Evolutionary conservation across 2,113 vertebrate species (phyloP), one percentile per base, ranked within the genome.

Genomic region (Seriola rivoliana): DNA sequence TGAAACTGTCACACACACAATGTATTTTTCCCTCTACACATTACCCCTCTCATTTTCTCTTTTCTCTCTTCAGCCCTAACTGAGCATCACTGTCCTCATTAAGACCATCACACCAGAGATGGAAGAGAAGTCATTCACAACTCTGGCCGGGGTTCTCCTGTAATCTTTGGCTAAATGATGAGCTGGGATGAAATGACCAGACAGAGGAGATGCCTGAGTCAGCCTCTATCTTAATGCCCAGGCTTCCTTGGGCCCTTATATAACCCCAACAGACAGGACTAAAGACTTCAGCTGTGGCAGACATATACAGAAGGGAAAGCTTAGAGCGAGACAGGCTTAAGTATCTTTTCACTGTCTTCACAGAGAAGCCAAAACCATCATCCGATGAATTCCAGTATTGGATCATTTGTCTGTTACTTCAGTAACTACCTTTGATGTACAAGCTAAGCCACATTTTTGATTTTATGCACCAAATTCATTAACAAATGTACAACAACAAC

Each of bases 181-280:
- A 85, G 73, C 73, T 69, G 78, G 78, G 90, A 88, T 86, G 83
- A 93, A 92, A 89, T 83, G 81, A 78, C 59, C 68, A 90, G 84
- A 87, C 86, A 69, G 80, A 85, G 48, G 44, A 29, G 40, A 83
- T 57, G 64, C 78, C 92, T 85, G 77, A 92, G 75, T 91, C 91
- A 83, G 74, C 64, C 66, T 58, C 67, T 87, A 69, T 87, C 90
- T 90, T 86, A 84, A 88, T 84, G 78, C 82, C 78, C 79, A 68
- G 73, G 80, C 90, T 79, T 85, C 46, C 82, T 89, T 46, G 64
- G 60, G 80, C 68, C 48, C 71, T 92, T 89, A 92, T 77, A 71
- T 91, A 91, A 93, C 78, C 75, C 78, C 25, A 74, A 78, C 81
- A 90, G 92, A 89, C 87, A 86, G n/a, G 62, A 82, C 80, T 78